Percentiles rank a stretch among this genome's conserved stretches.
Conservation (phyloP, 2,888 invertebrate genomes). For the Ennomos fuscantarius region DNA sequence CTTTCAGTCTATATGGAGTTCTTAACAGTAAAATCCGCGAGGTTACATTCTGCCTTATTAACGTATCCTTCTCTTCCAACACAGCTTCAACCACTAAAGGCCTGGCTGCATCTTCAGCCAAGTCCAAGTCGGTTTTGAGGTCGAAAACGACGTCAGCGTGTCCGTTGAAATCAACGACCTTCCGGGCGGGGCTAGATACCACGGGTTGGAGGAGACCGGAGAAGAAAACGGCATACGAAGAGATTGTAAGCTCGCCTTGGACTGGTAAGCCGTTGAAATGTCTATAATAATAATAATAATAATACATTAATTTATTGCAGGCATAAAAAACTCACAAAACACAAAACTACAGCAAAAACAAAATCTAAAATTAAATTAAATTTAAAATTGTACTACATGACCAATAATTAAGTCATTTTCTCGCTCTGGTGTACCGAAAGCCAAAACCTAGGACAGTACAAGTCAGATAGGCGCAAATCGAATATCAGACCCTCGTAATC, state of each 20-base stretch:
- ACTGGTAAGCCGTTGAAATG: conserved; percentile 95
- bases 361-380: too few relatives aligned
- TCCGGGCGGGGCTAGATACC: conserved; percentile 89
- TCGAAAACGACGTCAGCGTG: conserved; percentile 90
- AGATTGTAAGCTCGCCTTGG: conserved; percentile 93
- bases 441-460: too few relatives aligned
- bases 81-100: conserved; percentile 94
- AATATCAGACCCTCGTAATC: too few relatives aligned
- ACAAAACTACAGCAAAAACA: too few relatives aligned
- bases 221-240: conserved; percentile 93
- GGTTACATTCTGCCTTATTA: conserved; percentile 92
- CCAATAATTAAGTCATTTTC: too few relatives aligned
- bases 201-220: conserved; percentile 92
- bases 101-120: conserved; percentile 91
- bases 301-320: neutral
- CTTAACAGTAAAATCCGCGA: conserved; percentile 86
- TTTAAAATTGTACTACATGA: too few relatives aligned
- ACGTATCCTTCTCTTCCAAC: conserved; percentile 95
- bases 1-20: conserved; percentile 87
- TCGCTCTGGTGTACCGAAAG: too few relatives aligned
- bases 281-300: conserved; percentile 77
- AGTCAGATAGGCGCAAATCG: too few relatives aligned
- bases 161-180: conserved; percentile 88
- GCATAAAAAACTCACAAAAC: too few relatives aligned
- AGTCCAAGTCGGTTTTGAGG: conserved; percentile 89